Base-by-base conservation (phyloP, 2,113 vertebrate genomes). In the Acinonyx jubatus region DNA sequence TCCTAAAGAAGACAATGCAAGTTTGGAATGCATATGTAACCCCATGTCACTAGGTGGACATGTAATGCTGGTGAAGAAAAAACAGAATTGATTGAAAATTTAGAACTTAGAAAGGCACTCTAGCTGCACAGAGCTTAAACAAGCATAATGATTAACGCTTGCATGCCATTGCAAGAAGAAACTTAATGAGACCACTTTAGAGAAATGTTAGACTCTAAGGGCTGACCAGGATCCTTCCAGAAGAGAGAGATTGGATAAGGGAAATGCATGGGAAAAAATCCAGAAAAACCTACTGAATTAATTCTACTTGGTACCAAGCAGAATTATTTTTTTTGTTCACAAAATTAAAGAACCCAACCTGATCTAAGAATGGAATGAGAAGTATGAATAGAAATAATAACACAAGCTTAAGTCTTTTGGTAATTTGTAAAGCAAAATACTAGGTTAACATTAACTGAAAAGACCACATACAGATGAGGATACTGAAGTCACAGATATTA, bases 351-450 rank as follows among this genome's bases (percentile, higher is more conserved):
- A 80, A 52, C n/a, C 2, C 81, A 33, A 69, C 57, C 19, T 94
- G 38, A 52, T 6, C 71, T n/a, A 85, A 79, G 10, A 38, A 23
- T 52, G 3, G 29, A 13, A 25, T 78, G 14, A 69, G 19, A 92
- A 91, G 57, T 36, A 41, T 21, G 91, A 74, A 18, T 41, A 84
- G 36, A 93, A 81, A 83, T 68, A 91, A 52, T 76, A 4, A 38
- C 36, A 83, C 55, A 69, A 79, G 29, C 3, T 88, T 71, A 10
- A 88, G 65, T 41, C 7, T 31, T 94, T 71, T 78, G 48, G 4
- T 88, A 94, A 83, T 8, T 82, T 97, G 3, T 87, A 87, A 78
- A 55, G 50, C 50, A 94, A 87, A 87, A 89, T 74, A 91, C 48
- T 50, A 86, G n/a, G 79, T 45, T 45, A 79, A 87, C 0, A 27